A percentile compares a stretch with the other conserved stretches of the same genome.
phyloP scores from a whole-genome alignment of 2,888 invertebrate species.

The Dynastes tityus region DNA sequence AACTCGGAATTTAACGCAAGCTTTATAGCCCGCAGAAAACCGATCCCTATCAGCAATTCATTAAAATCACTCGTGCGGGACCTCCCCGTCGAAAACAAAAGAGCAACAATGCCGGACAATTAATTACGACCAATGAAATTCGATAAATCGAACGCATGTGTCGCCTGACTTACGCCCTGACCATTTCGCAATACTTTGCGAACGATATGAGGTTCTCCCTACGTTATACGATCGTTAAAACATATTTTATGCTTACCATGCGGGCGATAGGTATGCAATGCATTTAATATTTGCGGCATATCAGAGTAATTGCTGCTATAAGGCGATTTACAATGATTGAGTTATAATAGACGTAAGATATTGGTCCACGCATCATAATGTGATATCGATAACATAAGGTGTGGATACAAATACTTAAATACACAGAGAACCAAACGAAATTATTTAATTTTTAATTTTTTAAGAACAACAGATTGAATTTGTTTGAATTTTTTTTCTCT shows the following conservation, averaged over 20 bases:
- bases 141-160: slow-evolving; percentile 18
- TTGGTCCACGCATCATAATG: not conserved
- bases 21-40: too few species aligned
- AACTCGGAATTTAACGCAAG: too few species aligned
- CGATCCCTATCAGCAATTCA: not conserved
- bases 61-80: slow-evolving; percentile 21
- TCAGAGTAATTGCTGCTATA: not conserved
- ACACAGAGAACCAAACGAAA: too few species aligned
- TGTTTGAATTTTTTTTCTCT: too few species aligned
- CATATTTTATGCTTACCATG: not conserved
- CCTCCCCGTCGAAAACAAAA: slow-evolving; percentile 27
- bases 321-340: slow-evolving; percentile 13
- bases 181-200: slow-evolving; percentile 4
- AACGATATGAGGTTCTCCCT: not conserved
- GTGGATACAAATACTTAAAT: not conserved
- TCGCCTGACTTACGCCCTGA: too few species aligned
- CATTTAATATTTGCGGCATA: not conserved
- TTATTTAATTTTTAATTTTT: too few species aligned
- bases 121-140: slow-evolving; percentile 29
- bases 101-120: not conserved
- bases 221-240: not conserved
- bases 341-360: not conserved
- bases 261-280: not conserved
- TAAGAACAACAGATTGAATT: too few species aligned
- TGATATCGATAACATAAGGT: not conserved